Percentiles rank a stretch among this genome's conserved stretches.
Conservation (phyloP, 2,797 vertebrate species). For the Cyprinella venusta region DNA sequence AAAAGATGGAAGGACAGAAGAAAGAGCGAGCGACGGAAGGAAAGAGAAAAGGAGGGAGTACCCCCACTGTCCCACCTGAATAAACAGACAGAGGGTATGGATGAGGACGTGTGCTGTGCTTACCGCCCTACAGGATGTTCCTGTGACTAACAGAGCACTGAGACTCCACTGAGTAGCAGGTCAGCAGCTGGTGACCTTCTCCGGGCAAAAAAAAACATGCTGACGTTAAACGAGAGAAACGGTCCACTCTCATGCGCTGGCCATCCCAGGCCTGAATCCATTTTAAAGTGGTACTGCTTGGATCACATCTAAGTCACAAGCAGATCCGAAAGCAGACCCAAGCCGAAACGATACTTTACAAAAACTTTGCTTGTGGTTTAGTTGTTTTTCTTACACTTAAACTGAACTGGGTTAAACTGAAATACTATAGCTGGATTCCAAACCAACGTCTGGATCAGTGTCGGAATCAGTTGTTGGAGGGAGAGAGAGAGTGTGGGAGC, state of each 20-base stretch:
- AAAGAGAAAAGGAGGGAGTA: slow-evolving; percentile 51
- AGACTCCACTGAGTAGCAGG: slow-evolving; percentile 71
- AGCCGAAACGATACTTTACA: not conserved
- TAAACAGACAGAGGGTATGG: slow-evolving; percentile 87
- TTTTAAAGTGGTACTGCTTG: not conserved
- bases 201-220: slow-evolving; percentile 72
- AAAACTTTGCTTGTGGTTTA: not conserved
- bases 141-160: slow-evolving; percentile 66
- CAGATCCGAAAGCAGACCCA: slow-evolving; percentile 12
- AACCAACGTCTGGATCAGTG: not conserved
- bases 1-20: slow-evolving; percentile 29
- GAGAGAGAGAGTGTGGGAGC: slow-evolving; percentile 32
- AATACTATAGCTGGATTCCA: not conserved
- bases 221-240: slow-evolving; percentile 72
- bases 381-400: slow-evolving; percentile 1
- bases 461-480: slow-evolving; percentile 28
- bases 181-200: slow-evolving; percentile 82
- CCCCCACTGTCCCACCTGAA: slow-evolving; percentile 88
- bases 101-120: slow-evolving; percentile 71
- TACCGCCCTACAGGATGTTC: slow-evolving; percentile 64
- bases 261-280: not conserved
- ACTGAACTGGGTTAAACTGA: not conserved
- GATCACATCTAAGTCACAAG: not conserved
- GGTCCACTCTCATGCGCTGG: slow-evolving; percentile 58
- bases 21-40: slow-evolving; percentile 15